A percentile compares a stretch with the other conserved stretches of the same genome.
Evolutionary conservation across 2,888 invertebrate genomes (phyloP).

Genomic region (Drosophila acutilabella): DNA sequence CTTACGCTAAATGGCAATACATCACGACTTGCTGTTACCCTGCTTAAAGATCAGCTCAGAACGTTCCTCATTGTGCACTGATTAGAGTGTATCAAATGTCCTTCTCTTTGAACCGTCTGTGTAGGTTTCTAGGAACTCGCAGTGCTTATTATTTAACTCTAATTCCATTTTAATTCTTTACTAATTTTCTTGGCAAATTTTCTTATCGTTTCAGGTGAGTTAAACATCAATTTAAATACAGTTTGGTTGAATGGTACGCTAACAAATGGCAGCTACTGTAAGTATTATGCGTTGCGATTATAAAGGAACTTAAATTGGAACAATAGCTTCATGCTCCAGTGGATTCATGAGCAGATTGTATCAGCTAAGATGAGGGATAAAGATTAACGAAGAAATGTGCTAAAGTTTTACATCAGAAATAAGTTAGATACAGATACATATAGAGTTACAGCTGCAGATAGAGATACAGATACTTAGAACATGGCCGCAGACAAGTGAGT

Average conservation of each 20-base stretch:
- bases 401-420: neutral
- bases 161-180: neutral
- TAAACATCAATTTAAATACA: conserved; percentile 11
- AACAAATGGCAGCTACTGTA: conserved; percentile 59
- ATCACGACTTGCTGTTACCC: conserved; percentile 30
- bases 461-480: conserved; percentile 22
- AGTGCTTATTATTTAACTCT: neutral
- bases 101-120: neutral
- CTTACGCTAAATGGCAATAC: conserved; percentile 22
- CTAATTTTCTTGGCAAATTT: conserved; percentile 30
- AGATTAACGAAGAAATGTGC: neutral
- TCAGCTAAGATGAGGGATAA: conserved; percentile 4
- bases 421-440: conserved; percentile 1
- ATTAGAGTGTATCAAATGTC: neutral
- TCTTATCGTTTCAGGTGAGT: conserved; percentile 69
- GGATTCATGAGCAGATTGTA: conserved; percentile 36
- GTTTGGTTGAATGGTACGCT: conserved; percentile 24
- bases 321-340: neutral
- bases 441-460: conserved; percentile 15
- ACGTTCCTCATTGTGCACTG: neutral
- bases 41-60: conserved; percentile 16
- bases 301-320: conserved; percentile 16
- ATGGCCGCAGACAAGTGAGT: conserved; percentile 14
- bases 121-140: neutral
- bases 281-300: conserved; percentile 53